A percentile compares a stretch with the other conserved stretches of the same genome.
Conservation (phyloP, 2,888 invertebrate species). For the Dysmachus trigonus region DNA sequence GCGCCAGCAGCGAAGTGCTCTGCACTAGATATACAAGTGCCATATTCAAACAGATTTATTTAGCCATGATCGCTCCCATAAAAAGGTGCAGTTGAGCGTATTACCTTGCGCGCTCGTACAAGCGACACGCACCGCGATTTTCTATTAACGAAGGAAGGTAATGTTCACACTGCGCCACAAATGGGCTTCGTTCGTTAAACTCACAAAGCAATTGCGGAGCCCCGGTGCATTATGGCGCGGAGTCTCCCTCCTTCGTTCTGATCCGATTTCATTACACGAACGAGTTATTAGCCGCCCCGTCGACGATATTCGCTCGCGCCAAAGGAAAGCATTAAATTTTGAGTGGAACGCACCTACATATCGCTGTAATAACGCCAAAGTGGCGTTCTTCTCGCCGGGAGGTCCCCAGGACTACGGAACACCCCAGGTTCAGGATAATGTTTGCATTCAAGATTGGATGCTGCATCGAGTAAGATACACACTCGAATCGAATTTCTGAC, state of each 20-base stretch:
- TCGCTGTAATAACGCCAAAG: neutral
- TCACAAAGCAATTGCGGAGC: neutral
- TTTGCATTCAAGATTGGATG: neutral
- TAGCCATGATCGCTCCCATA: conserved; percentile 7
- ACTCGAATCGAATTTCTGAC: neutral
- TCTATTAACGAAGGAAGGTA: conserved; percentile 1
- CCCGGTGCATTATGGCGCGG: neutral
- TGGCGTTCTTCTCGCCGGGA: neutral
- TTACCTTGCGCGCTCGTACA: neutral
- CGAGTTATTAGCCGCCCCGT: neutral
- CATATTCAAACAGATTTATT: conserved; percentile 34
- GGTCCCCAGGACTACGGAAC: neutral
- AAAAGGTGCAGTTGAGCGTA: conserved; percentile 11
- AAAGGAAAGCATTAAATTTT: neutral
- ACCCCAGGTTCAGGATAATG: neutral
- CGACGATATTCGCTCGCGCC: neutral
- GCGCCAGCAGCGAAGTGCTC: neutral
- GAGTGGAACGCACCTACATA: neutral
- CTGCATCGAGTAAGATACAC: neutral
- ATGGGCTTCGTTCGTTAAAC: conserved; percentile 1
- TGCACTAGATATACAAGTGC: neutral
- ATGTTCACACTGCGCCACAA: neutral
- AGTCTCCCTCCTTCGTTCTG: too few species aligned
- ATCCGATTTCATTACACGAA: neutral
- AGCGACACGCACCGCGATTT: conserved; percentile 1